phyloP scores from a whole-genome alignment of 30 jellyfish, hydroid and myxozoan species.

The Turritopsis rubra region DNA sequence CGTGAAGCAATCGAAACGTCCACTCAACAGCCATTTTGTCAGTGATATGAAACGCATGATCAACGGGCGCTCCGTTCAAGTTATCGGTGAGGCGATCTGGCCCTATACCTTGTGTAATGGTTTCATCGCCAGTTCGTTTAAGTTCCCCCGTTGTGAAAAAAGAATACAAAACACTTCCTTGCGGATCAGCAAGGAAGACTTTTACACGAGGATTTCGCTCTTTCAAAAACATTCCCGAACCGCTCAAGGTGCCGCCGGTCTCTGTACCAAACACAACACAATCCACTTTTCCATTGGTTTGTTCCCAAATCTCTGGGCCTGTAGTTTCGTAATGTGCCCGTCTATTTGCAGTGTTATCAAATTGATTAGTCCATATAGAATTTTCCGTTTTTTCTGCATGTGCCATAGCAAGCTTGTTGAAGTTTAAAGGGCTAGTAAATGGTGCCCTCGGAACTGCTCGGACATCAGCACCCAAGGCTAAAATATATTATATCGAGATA shows the following conservation, averaged over 20 bases:
- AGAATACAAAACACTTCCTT: slow-evolving; percentile 79
- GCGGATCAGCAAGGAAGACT: slow-evolving; percentile 82
- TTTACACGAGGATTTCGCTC: slow-evolving; percentile 64
- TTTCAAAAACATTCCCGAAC: slow-evolving; percentile 77
- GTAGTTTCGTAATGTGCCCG: slow-evolving; percentile 90
- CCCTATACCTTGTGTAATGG: slow-evolving; percentile 92
- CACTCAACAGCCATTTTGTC: slow-evolving; percentile 68
- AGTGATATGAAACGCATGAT: slow-evolving; percentile 75
- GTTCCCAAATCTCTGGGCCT: slow-evolving; percentile 97
- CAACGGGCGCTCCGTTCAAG: slow-evolving; percentile 83
- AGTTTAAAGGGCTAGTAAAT: slow-evolving; percentile 76
- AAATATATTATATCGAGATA: neutral
- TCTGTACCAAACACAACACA: slow-evolving; percentile 88
- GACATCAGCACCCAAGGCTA: slow-evolving; percentile 91
- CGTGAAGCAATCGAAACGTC: slow-evolving; percentile 83
- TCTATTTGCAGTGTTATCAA: slow-evolving; percentile 75
- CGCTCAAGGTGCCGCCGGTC: slow-evolving; percentile 94
- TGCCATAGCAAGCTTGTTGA: slow-evolving; percentile 78
- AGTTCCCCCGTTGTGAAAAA: slow-evolving; percentile 62
- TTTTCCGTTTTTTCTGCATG: slow-evolving; percentile 56
- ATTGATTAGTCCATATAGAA: slow-evolving; percentile 88
- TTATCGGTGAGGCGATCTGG: slow-evolving; percentile 80
- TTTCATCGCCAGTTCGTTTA: slow-evolving; percentile 73
- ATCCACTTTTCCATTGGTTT: slow-evolving; percentile 91
- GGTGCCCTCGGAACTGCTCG: slow-evolving; percentile 94